Conservation (phyloP, 2,888 invertebrate species). For the Prosopocoilus inquinatus region DNA sequence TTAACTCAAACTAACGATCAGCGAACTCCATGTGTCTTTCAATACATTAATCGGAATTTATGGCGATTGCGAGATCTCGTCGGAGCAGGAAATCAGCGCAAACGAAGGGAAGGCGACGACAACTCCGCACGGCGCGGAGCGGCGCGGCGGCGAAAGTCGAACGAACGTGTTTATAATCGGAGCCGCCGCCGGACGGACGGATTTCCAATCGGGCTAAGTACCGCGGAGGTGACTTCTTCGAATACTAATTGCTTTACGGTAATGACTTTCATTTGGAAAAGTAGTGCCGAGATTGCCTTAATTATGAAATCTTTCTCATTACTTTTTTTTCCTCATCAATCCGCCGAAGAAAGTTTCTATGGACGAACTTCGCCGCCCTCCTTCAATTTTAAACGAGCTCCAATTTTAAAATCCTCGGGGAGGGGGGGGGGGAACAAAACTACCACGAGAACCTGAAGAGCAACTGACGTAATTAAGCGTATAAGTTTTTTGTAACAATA, state of each 20-base stretch:
- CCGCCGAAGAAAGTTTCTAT: not conserved
- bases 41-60: constrained; percentile 1
- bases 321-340: not conserved
- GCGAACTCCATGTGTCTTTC: not conserved
- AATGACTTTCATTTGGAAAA: constrained; percentile 2
- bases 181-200: not conserved
- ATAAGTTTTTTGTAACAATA: no score
- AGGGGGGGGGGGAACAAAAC: no score
- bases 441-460: no score
- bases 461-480: no score
- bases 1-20: constrained; percentile 12
- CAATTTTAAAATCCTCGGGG: no score
- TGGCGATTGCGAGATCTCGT: not conserved
- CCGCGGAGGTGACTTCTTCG: not conserved
- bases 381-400: no score
- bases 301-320: not conserved
- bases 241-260: constrained; percentile 5
- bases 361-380: no score
- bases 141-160: no score
- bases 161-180: no score
- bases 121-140: no score
- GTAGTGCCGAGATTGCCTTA: not conserved
- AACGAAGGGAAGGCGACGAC: no score
- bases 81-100: no score
- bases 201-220: not conserved